These are phyloP conservation scores for Falco columbarius DNA, from an alignment of 2,797 vertebrate species.

Conservation along the genomic window DNA sequence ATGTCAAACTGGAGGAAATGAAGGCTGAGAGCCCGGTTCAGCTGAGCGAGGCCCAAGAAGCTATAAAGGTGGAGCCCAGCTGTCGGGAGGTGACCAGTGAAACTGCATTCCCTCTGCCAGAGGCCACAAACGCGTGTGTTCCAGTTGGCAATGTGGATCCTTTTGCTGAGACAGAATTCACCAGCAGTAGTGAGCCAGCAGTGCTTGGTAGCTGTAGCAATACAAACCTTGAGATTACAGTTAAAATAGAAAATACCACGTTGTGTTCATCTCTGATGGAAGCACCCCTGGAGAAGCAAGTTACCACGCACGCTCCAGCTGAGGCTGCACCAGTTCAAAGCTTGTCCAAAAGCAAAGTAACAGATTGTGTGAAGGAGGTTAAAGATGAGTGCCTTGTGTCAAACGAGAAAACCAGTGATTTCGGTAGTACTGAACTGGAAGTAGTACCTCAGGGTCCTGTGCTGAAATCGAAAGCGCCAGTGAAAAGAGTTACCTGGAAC, in stretches of 20 bases:
- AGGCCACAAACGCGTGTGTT: constrained; percentile 50
- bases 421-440: constrained; percentile 66
- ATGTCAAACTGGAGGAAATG: constrained; percentile 16
- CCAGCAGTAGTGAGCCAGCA: neutral
- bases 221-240: constrained; percentile 38
- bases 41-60: constrained; percentile 58
- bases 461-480: constrained; percentile 84
- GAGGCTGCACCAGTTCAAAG: neutral
- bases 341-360: neutral
- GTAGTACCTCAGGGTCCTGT: constrained; percentile 19
- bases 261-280: constrained; percentile 27
- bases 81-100: constrained; percentile 53
- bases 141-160: constrained; percentile 52
- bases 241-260: constrained; percentile 39
- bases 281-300: neutral
- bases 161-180: constrained; percentile 41
- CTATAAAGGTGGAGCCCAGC: constrained; percentile 35
- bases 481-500: constrained; percentile 98
- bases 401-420: neutral
- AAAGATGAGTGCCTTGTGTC: constrained; percentile 36
- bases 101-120: constrained; percentile 15
- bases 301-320: neutral
- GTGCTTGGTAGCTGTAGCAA: neutral
- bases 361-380: neutral
- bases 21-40: neutral